Base-by-base conservation (phyloP, 2,797 vertebrate species). In the Chromobotia macracanthus region DNA sequence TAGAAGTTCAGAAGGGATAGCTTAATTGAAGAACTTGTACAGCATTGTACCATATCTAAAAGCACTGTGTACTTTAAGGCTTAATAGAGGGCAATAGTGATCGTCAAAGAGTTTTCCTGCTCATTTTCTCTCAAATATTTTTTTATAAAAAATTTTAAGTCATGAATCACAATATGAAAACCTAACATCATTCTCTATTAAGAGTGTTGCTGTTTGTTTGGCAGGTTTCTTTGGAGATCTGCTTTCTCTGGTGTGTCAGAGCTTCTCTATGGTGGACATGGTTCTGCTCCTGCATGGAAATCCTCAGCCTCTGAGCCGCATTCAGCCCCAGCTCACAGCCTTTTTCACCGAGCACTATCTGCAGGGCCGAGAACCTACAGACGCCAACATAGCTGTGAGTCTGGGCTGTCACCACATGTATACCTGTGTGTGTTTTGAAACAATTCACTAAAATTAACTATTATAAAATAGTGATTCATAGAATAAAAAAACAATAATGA, bases 281-380 rank as follows among this genome's bases (percentile, higher is more conserved):
- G 96, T 98, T 69, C 92, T 97, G 93, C 90, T 97, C 80, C 93
- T 98, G 3, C 96, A 98, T 0, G 96, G 96, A 2, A 95, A 97
- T 84, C 95, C 95, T 81, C 95, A 97, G 88, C 96, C 96, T 0
- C 90, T 98, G 66, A 92, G 93, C 77, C 94, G 95, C 48, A 95
- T 98, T 79, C 96, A 96, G 89, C 95, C 96, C 0, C 95, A 96
- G 79, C 92, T 98, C 61, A 88, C 91, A 28, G 90, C 93, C 83
- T 97, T 97, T 89, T 97, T 97, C 91, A 94, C 89, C 21, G 94
- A 97, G 90, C 94, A 96, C 89, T 97, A 95, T 90, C 92, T 98
- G 84, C 92, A 90, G 2, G 95, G 94, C 66, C 90, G 91, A 65
- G 95, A 97, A 80, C 94, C 96, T 83, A 96, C 93, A 0, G 94